Evolutionary conservation across 2,113 vertebrate species (phyloP).

Genomic region (Nymphicus hollandicus): DNA sequence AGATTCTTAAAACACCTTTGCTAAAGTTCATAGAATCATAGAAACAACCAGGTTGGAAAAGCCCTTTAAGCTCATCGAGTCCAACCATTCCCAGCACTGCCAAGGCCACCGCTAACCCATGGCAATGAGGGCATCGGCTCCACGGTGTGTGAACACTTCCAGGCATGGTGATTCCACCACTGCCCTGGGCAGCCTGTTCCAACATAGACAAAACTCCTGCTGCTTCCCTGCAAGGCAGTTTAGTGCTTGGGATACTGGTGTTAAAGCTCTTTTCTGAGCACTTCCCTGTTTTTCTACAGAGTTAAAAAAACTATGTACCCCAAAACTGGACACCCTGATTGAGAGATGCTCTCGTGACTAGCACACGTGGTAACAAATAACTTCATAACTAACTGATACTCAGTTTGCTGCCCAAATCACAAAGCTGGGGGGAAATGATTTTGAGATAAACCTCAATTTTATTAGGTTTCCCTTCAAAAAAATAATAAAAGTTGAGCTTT

Average conservation of each 20-base stretch:
- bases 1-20: neutral
- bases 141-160: neutral
- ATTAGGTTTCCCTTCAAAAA: neutral
- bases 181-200: neutral
- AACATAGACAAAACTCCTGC: neutral
- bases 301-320: fast-evolving
- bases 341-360: neutral
- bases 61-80: neutral
- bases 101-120: neutral
- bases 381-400: neutral
- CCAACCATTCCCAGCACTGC: neutral
- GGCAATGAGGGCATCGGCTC: neutral
- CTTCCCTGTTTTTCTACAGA: neutral
- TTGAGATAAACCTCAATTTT: neutral
- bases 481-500: neutral
- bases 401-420: neutral
- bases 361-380: neutral
- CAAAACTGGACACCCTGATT: neutral
- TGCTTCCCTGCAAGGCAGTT: neutral
- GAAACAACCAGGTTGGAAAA: neutral
- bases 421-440: fast-evolving
- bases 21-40: neutral
- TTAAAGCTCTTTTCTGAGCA: neutral
- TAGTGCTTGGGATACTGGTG: neutral
- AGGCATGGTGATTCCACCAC: neutral